Evolutionary conservation across 2,113 vertebrate genomes (phyloP).

Genomic region (Sisor rabdophorus): DNA sequence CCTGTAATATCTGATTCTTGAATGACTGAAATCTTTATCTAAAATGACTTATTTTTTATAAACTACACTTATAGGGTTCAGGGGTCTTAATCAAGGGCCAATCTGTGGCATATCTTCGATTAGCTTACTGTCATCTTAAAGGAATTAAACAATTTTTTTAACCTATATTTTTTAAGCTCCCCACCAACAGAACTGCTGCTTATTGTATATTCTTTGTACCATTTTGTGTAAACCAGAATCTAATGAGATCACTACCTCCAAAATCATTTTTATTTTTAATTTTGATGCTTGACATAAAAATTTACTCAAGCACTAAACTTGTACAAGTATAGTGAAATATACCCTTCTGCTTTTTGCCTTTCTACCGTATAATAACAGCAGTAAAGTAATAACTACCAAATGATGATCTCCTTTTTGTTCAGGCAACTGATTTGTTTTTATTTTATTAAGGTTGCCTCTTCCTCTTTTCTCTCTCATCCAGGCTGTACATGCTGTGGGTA

Average conservation of each 20-base stretch:
- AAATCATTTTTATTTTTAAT: background rate
- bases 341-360: too few relatives aligned
- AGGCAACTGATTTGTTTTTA: background rate
- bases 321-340: background rate
- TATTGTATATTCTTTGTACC: background rate
- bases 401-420: background rate
- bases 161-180: background rate
- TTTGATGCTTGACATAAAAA: background rate
- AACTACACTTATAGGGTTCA: too few relatives aligned
- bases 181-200: background rate
- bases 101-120: too few relatives aligned
- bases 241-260: background rate
- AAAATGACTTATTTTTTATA: too few relatives aligned
- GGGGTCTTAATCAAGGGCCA: too few relatives aligned
- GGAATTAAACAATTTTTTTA: background rate
- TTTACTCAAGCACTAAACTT: background rate
- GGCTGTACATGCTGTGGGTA: constrained; percentile 64
- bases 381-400: too few relatives aligned
- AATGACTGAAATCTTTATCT: too few relatives aligned
- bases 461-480: constrained; percentile 37
- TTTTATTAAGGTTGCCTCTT: background rate
- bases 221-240: background rate
- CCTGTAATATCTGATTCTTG: background rate
- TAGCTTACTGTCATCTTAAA: background rate
- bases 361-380: too few relatives aligned